Percentiles rank a stretch among this genome's conserved stretches.
phyloP scores from a whole-genome alignment of 1,140 invertebrate genomes.

The Trichomalopsis sarcophagae region DNA sequence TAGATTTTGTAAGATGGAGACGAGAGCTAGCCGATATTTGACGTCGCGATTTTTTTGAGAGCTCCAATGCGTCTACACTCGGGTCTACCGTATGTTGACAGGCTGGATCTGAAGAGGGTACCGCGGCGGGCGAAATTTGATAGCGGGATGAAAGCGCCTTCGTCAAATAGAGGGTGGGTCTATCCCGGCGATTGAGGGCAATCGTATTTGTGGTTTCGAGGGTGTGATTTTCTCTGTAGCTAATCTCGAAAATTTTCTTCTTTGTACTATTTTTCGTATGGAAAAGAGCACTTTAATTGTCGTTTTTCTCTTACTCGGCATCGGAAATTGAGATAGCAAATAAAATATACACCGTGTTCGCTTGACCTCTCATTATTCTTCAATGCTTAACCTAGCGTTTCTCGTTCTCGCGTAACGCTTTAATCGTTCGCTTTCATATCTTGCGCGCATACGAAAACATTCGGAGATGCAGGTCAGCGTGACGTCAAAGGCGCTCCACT shows the following conservation, averaged over 20 bases:
- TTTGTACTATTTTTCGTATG: too few relatives aligned
- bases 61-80: background rate
- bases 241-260: background rate
- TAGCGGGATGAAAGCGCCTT: background rate
- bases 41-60: background rate
- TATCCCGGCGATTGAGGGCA: background rate
- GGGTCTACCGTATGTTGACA: background rate
- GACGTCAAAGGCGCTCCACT: background rate
- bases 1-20: background rate
- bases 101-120: background rate
- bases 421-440: background rate
- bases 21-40: constrained; percentile 13
- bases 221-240: background rate
- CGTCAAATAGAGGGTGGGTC: background rate
- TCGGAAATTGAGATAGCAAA: background rate
- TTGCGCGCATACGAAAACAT: background rate
- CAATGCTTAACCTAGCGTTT: background rate
- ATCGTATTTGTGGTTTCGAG: background rate
- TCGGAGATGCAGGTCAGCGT: background rate
- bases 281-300: too few relatives aligned
- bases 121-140: background rate
- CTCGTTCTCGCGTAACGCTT: background rate
- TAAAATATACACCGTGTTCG: background rate
- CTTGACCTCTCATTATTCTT: background rate
- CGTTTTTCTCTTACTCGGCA: too few relatives aligned